A percentile compares a stretch with the other conserved stretches of the same genome.
Evolutionary conservation across 2,888 invertebrate species (phyloP).

Genomic region (Drosophila mayaguana): DNA sequence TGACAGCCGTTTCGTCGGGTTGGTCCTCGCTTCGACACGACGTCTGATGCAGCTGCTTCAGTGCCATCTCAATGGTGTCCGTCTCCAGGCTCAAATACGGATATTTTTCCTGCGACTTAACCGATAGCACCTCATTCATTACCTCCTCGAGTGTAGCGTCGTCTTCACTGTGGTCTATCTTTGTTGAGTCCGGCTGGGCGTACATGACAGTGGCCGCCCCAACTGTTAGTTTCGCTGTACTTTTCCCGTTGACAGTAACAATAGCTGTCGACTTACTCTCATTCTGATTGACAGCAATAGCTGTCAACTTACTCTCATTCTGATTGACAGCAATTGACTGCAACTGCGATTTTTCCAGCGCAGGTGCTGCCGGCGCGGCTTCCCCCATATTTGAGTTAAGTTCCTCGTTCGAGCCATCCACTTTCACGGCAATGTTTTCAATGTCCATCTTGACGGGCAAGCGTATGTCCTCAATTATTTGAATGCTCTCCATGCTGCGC

Average conservation of each 20-base stretch:
- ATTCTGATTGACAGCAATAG: background rate
- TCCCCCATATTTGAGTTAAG: too few species aligned
- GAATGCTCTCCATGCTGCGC: constrained; percentile 29
- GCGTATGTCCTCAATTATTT: constrained; percentile 69
- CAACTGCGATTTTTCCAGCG: background rate
- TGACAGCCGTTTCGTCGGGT: constrained; percentile 60
- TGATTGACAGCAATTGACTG: constrained; percentile 2
- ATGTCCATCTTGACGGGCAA: constrained; percentile 58
- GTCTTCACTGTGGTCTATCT: constrained; percentile 54
- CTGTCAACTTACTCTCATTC: background rate
- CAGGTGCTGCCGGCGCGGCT: background rate
- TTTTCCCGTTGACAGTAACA: constrained; percentile 2
- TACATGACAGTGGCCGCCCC: constrained; percentile 39
- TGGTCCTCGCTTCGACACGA: constrained; percentile 18
- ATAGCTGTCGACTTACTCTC: background rate
- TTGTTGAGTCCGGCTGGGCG: constrained; percentile 66
- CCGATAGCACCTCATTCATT: constrained; percentile 22
- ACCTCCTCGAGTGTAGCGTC: constrained; percentile 37
- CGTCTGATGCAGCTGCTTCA: constrained; percentile 53
- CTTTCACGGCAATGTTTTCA: constrained; percentile 49
- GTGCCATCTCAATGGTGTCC: constrained; percentile 52
- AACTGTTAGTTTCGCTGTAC: constrained; percentile 4
- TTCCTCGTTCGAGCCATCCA: constrained; percentile 36
- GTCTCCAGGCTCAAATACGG: constrained; percentile 40
- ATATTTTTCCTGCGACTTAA: constrained; percentile 13